Percentiles rank a stretch among this genome's conserved stretches.
Conservation (phyloP, 2,113 vertebrate species). For the Pluvianellus socialis region DNA sequence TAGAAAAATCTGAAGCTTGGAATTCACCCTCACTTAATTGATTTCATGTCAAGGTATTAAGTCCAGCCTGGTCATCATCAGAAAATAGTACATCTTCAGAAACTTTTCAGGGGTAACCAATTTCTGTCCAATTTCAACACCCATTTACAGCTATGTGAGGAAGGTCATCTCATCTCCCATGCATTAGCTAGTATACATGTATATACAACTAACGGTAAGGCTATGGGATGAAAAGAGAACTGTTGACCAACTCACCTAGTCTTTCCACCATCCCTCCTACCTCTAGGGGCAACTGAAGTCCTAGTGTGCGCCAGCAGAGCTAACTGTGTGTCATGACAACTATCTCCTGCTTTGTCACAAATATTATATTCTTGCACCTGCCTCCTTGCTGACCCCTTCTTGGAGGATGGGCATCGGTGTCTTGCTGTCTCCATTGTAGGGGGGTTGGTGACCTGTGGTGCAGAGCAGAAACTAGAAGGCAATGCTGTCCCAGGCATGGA, state of each 20-base stretch:
- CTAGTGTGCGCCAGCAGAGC: rapidly evolving
- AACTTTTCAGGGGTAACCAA: not conserved
- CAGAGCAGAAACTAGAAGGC: not conserved
- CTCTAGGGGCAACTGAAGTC: not conserved
- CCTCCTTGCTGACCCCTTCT: not conserved
- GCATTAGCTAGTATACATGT: not conserved
- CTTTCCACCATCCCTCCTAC: not conserved
- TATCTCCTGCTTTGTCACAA: not conserved
- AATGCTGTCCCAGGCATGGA: not conserved
- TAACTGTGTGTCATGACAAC: rapidly evolving
- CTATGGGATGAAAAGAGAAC: not conserved
- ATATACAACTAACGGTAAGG: rapidly evolving
- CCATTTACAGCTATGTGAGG: not conserved
- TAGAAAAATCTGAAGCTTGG: not conserved
- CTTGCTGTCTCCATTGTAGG: rapidly evolving
- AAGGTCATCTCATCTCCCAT: not conserved
- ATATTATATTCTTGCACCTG: rapidly evolving
- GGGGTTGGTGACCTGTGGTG: not conserved
- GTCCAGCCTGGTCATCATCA: not conserved
- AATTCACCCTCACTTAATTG: not conserved
- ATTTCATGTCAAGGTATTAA: not conserved
- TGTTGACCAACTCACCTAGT: not conserved
- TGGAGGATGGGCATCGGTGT: rapidly evolving
- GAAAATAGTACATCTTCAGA: not conserved
- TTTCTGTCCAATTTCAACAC: not conserved